Conservation (phyloP, 2,888 invertebrate species). For the Xestobium rufovillosum region DNA sequence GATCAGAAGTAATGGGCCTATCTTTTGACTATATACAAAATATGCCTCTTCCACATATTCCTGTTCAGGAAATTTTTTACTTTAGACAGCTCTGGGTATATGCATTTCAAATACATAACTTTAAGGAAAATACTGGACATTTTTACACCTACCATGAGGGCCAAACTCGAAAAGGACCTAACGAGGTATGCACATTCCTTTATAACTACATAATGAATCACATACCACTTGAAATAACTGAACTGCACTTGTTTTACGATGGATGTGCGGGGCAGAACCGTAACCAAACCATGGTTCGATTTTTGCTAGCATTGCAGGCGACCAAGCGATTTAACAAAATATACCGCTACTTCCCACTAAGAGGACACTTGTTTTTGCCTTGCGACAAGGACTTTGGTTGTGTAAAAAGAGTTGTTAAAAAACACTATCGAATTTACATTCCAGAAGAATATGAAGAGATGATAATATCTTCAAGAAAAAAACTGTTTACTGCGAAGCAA, state of each 20-base stretch:
- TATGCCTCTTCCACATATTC: constrained; percentile 16
- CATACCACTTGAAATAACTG: constrained; percentile 14
- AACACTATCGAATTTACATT: constrained; percentile 20
- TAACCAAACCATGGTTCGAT: constrained; percentile 20
- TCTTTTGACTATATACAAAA: constrained; percentile 25
- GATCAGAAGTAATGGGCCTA: constrained; percentile 17
- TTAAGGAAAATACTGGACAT: constrained; percentile 12
- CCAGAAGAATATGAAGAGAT: constrained; percentile 22
- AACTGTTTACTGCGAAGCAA: constrained; percentile 16
- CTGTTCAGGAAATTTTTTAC: too few relatives aligned
- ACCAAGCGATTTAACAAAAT: constrained; percentile 20
- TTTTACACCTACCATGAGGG: constrained; percentile 22
- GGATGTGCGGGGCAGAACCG: constrained; percentile 23
- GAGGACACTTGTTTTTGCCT: constrained; percentile 22
- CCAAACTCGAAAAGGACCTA: constrained; percentile 20
- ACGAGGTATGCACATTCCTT: constrained; percentile 22
- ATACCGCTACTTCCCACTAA: constrained; percentile 19
- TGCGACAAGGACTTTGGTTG: constrained; percentile 23
- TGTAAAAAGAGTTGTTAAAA: constrained; percentile 18
- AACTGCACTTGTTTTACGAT: constrained; percentile 23
- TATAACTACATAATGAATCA: constrained; percentile 19
- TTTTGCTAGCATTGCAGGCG: constrained; percentile 16
- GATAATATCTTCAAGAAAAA: constrained; percentile 15
- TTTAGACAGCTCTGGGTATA: constrained; percentile 18
- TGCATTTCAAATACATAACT: constrained; percentile 20